These are phyloP conservation scores for Dryocosmus kuriphilus DNA, from an alignment of 2,888 invertebrate species.

Conservation along the genomic window DNA sequence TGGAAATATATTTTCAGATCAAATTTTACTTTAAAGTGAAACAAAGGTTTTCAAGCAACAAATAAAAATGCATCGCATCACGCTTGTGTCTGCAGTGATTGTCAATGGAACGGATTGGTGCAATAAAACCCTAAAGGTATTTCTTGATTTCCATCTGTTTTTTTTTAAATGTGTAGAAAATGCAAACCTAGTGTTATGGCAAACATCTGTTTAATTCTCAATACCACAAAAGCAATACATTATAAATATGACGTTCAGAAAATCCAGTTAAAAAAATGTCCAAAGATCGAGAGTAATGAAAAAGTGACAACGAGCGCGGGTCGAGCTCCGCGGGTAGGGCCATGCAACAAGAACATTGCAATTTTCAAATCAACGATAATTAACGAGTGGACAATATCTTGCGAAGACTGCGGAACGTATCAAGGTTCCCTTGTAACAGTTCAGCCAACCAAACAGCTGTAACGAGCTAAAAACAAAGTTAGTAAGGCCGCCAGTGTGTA, in stretches of 20 bases:
- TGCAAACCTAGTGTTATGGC: too few species aligned
- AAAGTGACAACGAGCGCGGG: constrained; percentile 44
- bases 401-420: constrained; percentile 78
- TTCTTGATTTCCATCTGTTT: too few species aligned
- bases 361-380: constrained; percentile 72
- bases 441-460: constrained; percentile 78
- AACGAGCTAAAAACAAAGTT: constrained; percentile 77
- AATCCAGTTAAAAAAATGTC: neutral
- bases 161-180: too few species aligned
- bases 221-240: neutral
- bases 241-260: neutral
- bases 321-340: constrained; percentile 74
- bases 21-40: too few species aligned
- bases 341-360: constrained; percentile 77
- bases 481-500: constrained; percentile 71
- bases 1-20: neutral
- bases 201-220: neutral
- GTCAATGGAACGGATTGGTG: too few species aligned
- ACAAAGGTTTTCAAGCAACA: too few species aligned
- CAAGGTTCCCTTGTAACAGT: constrained; percentile 78
- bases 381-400: constrained; percentile 69
- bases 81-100: too few species aligned
- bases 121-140: too few species aligned
- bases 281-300: neutral
- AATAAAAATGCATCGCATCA: too few species aligned